These are phyloP conservation scores for Colletes gigas DNA, from an alignment of 1,140 invertebrate species.

Conservation along the genomic window DNA sequence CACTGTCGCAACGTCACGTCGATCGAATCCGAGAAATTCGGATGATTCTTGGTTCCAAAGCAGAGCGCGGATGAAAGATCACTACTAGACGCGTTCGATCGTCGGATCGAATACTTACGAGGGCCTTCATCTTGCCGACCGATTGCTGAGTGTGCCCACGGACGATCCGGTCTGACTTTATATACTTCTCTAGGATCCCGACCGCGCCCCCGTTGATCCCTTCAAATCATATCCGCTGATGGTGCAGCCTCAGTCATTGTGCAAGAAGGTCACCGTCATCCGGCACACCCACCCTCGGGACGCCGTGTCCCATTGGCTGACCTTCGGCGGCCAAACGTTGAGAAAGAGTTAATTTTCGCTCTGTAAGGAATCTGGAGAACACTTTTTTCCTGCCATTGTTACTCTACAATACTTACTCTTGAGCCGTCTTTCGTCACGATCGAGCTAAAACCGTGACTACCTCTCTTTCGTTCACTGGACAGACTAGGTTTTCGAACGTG, in stretches of 20 bases:
- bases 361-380: not conserved
- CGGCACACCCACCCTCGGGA: conserved; percentile 75
- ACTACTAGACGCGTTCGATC: conserved; percentile 35
- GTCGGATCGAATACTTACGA: conserved; percentile 75
- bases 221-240: conserved; percentile 80
- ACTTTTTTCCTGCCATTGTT: not conserved
- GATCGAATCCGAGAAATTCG: not conserved
- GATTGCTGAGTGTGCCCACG: conserved; percentile 74
- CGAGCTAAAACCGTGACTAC: not conserved
- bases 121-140: conserved; percentile 78
- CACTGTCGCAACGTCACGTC: not conserved
- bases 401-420: not conserved
- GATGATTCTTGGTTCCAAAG: not conserved
- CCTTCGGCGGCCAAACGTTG: conserved; percentile 45
- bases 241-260: conserved; percentile 75
- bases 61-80: not conserved
- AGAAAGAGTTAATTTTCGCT: conserved; percentile 18
- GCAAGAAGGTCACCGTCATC: conserved; percentile 76
- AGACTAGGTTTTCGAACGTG: too few relatives aligned
- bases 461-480: too few relatives aligned
- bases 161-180: conserved; percentile 72
- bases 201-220: conserved; percentile 80
- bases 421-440: not conserved
- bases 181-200: conserved; percentile 76
- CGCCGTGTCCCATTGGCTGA: conserved; percentile 42